Evolutionary conservation across 2,797 vertebrate genomes (phyloP), one percentile per base, ranked within the genome.

Genomic region (Cuculus canorus): DNA sequence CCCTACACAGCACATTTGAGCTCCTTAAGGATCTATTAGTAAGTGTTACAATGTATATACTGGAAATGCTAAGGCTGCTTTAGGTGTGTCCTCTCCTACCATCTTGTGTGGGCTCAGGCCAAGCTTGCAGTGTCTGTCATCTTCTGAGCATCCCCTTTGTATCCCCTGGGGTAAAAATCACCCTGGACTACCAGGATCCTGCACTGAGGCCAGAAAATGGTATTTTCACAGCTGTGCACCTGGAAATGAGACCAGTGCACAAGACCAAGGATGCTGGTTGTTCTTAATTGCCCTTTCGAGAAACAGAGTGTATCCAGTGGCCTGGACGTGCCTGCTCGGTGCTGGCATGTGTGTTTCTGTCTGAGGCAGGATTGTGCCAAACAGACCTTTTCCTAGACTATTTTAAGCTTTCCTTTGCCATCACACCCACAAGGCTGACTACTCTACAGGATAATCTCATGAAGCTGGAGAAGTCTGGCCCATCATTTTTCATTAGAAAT

Each of bases 31-130:
- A 52, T 15, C 9, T 37, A 24, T 41, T 53, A 45, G 27, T 64
- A 19, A 45, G 8, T 22, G 21, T 75, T 77, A 56, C 1, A 3
- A 37, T 21, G 23, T 52, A n/a, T 22, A 5, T 12, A 25, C 60
- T 80, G 61, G 57, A 64, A 60, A n/a, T 64, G 35, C 28, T 54
- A 30, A 10, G n/a, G 14, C 23, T 60, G 23, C 33, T 2, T 47
- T 63, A 25, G 57, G 4, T 24, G 7, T 8, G 28, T 79, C 59
- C 22, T 73, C 24, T 79, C 13, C 35, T 32, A 45, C 25, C 30
- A 35, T 3, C 5, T n/a, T 11, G 0, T 0, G 1, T 33, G 41
- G 33, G 28, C 35, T 85, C 2, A 2, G 21, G 57, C 61, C 30
- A 64, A 54, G 50, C 37, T 88, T 21, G 33, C 50, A 18, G 2